Conservation (phyloP, 2,797 vertebrate genomes). For the Sebastes iracundus region DNA sequence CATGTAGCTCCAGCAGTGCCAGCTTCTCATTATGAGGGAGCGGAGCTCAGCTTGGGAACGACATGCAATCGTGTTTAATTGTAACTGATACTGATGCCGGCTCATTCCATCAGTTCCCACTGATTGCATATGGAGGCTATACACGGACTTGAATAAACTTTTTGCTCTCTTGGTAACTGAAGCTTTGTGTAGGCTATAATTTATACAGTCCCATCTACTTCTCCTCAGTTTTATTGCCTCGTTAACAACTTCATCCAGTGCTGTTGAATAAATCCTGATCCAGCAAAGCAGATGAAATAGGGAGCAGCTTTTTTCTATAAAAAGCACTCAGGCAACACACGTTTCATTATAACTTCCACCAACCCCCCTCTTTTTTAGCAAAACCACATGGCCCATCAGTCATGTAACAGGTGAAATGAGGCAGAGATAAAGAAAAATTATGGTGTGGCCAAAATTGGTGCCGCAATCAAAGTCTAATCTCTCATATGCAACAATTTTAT, state of each 20-base stretch:
- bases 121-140: constrained; percentile 12
- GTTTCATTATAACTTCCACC: background rate
- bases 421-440: constrained; percentile 40
- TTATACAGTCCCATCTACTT: background rate
- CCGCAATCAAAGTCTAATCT: constrained; percentile 56
- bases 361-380: background rate
- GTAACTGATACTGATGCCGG: constrained; percentile 58
- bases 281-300: constrained; percentile 13
- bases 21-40: constrained; percentile 53
- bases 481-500: constrained; percentile 42
- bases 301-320: background rate
- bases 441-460: constrained; percentile 16
- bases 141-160: background rate
- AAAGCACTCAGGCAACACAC: background rate
- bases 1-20: constrained; percentile 33
- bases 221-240: constrained; percentile 27
- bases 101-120: constrained; percentile 34
- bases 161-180: background rate
- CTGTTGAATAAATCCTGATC: constrained; percentile 31
- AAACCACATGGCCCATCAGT: constrained; percentile 26
- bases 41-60: constrained; percentile 31
- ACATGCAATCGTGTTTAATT: constrained; percentile 64
- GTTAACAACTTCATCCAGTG: constrained; percentile 39
- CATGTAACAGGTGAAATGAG: constrained; percentile 59
- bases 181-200: background rate